Conservation (phyloP, 2,113 vertebrate species). For the Anarrhichthys ocellatus region DNA sequence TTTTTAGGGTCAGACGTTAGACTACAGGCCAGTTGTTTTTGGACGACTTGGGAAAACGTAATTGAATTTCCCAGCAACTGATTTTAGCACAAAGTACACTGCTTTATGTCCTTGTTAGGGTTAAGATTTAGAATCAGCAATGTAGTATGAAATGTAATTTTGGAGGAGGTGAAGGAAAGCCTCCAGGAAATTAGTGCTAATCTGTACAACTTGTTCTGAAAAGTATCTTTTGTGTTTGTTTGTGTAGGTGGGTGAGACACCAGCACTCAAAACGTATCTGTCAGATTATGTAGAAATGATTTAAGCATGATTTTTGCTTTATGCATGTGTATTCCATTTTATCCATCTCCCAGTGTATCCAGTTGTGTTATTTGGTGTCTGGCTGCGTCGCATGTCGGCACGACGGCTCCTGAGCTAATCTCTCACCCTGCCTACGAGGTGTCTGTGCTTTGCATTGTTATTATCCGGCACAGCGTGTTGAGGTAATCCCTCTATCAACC, state of each 20-base stretch:
- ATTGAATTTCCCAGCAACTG: slow-evolving; percentile 5
- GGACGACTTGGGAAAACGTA: neutral
- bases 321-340: neutral
- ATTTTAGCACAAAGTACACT: neutral
- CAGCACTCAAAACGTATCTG: neutral
- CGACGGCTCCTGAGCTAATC: slow-evolving; percentile 50
- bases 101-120: neutral
- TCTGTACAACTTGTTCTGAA: slow-evolving; percentile 9
- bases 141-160: neutral
- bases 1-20: neutral
- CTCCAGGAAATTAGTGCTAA: neutral
- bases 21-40: neutral
- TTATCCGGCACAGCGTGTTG: slow-evolving; percentile 33
- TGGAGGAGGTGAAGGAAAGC: slow-evolving; percentile 16
- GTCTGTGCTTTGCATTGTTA: slow-evolving; percentile 35
- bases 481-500: slow-evolving; percentile 68
- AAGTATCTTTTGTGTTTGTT: neutral
- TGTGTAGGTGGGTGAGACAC: neutral
- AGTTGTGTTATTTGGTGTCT: neutral
- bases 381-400: slow-evolving; percentile 12
- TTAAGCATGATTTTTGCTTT: slow-evolving; percentile 12
- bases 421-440: slow-evolving; percentile 28
- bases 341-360: neutral
- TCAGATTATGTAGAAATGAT: slow-evolving; percentile 1
- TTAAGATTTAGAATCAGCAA: slow-evolving; percentile 6